phyloP scores from a whole-genome alignment of 2,888 invertebrate species.

The Drosophila sordidula region DNA sequence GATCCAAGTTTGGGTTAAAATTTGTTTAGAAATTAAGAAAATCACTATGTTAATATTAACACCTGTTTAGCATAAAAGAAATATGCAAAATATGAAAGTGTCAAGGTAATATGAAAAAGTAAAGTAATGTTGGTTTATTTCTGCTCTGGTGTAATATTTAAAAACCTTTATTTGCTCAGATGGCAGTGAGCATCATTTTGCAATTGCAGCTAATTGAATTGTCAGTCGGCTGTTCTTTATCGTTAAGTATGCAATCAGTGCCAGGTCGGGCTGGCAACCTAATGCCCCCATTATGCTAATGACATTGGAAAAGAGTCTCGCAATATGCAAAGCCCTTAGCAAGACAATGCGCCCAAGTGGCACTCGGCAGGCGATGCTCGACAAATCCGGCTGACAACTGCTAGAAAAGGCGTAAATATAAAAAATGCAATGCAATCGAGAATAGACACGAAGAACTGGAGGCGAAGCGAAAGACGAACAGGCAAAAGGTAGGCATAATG shows the following conservation, averaged over 20 bases:
- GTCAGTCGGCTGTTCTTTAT: slow-evolving; percentile 47
- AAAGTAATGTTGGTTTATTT: too few relatives aligned
- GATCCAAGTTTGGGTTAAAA: too few relatives aligned
- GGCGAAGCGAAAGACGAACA: not conserved
- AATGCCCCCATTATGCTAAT: slow-evolving; percentile 80
- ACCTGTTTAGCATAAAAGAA: too few relatives aligned
- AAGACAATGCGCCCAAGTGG: slow-evolving; percentile 59
- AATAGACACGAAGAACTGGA: not conserved
- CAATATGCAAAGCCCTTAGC: slow-evolving; percentile 51
- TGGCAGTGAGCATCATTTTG: slow-evolving; percentile 12
- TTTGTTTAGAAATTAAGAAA: too few relatives aligned
- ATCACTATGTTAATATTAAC: too few relatives aligned
- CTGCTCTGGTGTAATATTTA: slow-evolving; percentile 6
- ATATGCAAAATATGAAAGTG: too few relatives aligned
- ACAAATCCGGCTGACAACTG: slow-evolving; percentile 64
- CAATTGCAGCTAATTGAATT: slow-evolving; percentile 73
- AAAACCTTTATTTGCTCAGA: slow-evolving; percentile 2
- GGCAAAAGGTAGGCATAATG: slow-evolving; percentile 30
- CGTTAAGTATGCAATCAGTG: slow-evolving; percentile 72
- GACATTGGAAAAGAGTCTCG: slow-evolving; percentile 66
- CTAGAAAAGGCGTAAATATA: slow-evolving; percentile 51
- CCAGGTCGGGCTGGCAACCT: slow-evolving; percentile 56
- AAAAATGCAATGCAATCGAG: slow-evolving; percentile 20
- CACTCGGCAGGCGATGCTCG: slow-evolving; percentile 49
- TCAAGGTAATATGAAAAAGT: too few relatives aligned